These are phyloP conservation scores for Pristionchus entomophagus DNA, from an alignment of 2,888 invertebrate species.

Conservation along the genomic window DNA sequence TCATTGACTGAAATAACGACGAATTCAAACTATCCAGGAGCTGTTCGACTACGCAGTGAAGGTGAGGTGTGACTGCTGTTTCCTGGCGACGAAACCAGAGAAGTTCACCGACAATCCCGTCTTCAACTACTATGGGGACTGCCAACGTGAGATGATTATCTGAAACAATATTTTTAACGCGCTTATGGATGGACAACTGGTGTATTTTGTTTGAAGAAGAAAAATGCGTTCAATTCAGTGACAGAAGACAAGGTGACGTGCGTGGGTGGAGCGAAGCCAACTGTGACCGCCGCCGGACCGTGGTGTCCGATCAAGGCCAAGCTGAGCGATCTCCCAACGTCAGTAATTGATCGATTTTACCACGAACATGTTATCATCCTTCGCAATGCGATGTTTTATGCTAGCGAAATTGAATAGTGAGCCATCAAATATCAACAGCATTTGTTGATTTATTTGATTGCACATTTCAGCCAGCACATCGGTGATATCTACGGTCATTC, in stretches of 20 bases:
- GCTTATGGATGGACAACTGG: no score
- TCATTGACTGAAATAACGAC: not conserved
- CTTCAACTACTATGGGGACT: constrained; percentile 40
- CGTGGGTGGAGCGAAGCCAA: not conserved
- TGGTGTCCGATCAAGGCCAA: not conserved
- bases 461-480: not conserved
- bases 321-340: not conserved
- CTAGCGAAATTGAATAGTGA: not conserved
- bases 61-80: constrained; percentile 17
- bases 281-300: not conserved
- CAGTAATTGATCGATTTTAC: not conserved
- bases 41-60: not conserved
- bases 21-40: not conserved
- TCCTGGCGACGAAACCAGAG: not conserved
- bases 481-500: not conserved
- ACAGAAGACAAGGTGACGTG: not conserved
- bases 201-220: no score
- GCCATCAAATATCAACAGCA: no score
- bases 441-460: no score
- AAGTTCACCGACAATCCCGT: not conserved
- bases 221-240: not conserved
- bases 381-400: not conserved
- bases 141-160: not conserved
- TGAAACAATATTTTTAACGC: not conserved
- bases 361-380: not conserved